Evolutionary conservation across 2,888 invertebrate genomes (phyloP).

Genomic region (Mythimna vitellina): DNA sequence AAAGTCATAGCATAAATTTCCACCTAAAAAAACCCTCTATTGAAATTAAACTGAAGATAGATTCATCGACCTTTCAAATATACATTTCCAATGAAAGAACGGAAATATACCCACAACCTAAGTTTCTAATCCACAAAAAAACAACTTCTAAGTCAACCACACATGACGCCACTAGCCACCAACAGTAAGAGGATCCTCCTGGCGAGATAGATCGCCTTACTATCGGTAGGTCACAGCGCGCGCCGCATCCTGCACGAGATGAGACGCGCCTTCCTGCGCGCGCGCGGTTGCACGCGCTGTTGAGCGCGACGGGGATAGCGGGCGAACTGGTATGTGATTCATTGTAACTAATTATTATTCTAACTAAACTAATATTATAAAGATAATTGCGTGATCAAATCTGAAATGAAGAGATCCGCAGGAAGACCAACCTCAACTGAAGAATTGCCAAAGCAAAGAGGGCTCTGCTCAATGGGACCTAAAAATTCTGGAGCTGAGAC

Average conservation of each 20-base stretch:
- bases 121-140: constrained; percentile 28
- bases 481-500: too few relatives aligned
- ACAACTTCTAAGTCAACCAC: constrained; percentile 50
- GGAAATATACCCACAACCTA: constrained; percentile 3
- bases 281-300: constrained; percentile 89
- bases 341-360: constrained; percentile 2
- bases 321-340: constrained; percentile 10
- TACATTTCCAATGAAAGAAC: background rate
- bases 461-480: too few relatives aligned
- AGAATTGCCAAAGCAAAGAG: too few relatives aligned
- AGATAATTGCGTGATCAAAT: background rate
- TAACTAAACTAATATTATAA: background rate
- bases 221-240: constrained; percentile 70
- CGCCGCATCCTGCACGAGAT: constrained; percentile 90
- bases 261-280: constrained; percentile 89
- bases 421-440: too few relatives aligned
- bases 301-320: constrained; percentile 83
- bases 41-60: too few relatives aligned
- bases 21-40: too few relatives aligned
- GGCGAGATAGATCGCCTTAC: constrained; percentile 68
- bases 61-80: too few relatives aligned
- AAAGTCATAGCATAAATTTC: too few relatives aligned
- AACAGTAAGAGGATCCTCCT: constrained; percentile 78
- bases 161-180: constrained; percentile 61
- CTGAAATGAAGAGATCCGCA: too few relatives aligned